phyloP scores from a whole-genome alignment of 2,797 vertebrate genomes.

The Hyperoplus immaculatus region DNA sequence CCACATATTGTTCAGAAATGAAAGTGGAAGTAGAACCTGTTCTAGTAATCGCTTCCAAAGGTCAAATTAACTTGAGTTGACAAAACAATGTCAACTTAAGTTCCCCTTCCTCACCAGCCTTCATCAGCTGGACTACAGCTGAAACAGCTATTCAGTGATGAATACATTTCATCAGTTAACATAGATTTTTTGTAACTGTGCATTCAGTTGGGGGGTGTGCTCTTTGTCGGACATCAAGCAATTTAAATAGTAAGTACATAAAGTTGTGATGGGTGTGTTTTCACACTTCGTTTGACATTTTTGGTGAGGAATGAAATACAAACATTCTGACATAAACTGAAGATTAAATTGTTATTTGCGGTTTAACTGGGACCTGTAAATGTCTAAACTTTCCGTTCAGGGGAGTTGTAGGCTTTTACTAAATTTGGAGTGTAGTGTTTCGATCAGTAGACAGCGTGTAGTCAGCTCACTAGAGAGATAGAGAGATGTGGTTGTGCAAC shows the following conservation, averaged over 20 bases:
- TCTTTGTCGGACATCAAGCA: too few relatives aligned
- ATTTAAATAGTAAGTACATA: too few relatives aligned
- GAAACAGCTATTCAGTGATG: background rate
- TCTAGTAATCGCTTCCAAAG: background rate
- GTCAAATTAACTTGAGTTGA: background rate
- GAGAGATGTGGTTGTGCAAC: slow-evolving; percentile 40
- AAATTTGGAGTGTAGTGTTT: slow-evolving; percentile 31
- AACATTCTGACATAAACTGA: background rate
- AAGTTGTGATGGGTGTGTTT: too few relatives aligned
- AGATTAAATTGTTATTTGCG: background rate
- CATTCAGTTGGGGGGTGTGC: too few relatives aligned
- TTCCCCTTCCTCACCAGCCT: background rate
- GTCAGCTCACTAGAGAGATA: slow-evolving; percentile 35
- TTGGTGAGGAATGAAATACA: too few relatives aligned
- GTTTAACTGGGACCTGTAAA: background rate
- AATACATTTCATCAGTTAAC: background rate
- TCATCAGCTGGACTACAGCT: background rate
- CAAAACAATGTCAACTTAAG: background rate
- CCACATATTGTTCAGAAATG: background rate
- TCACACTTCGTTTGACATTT: too few relatives aligned
- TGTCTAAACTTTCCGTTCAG: background rate
- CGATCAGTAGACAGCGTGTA: slow-evolving; percentile 20
- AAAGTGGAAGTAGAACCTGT: background rate
- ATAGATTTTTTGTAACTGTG: background rate
- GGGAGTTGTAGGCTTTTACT: slow-evolving; percentile 26